Evolutionary conservation across 2,888 invertebrate genomes (phyloP), one percentile per base, ranked within the genome.

Genomic region (Caenorhabditis wallacei): DNA sequence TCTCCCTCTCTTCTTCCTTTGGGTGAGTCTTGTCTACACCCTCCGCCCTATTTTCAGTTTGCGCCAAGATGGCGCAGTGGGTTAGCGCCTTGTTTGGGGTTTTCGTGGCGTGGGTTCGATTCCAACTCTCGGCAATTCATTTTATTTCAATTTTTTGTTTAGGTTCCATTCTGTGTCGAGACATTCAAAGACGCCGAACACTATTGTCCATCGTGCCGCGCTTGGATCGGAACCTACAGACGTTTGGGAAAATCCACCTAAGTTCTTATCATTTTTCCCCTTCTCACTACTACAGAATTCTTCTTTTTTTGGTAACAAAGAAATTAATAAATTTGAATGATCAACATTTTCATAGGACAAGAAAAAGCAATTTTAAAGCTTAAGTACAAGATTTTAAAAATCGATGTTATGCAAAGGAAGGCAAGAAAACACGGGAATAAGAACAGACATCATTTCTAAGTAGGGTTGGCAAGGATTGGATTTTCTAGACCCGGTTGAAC

Each of bases 151-250:
- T 40, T 18, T 13, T 5, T 18, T 48, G 13, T 79, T 8, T 56
- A 70, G 68, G 78, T 70, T 20, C 90, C 90, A 13, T 90, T 90
- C 80, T 89, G 87, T 59, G 86, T 90, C 22, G 88, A 87, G 37
- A 87, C 89, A n/a, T 90, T 90, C 85, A 89, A 90, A 79, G 91
- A 90, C 75, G 90, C 88, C 40, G 90, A 90, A 57, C 90, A 90
- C 80, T 85, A 89, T 53, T 91, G 91, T 71, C 72, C 87, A 43
- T 87, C 88, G 63, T 91, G 91, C 75, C 89, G 87, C 56, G 88
- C 90, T 13, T 89, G 89, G 88, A 88, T 91, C 70, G 91, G 91
- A 53, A 90, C 90, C 8, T 91, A 88, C 82, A 84, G 90, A 80
- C 83, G 91, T 72, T 84, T 91, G 48, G 91, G 91, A 63, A 90